A percentile compares a stretch with the other conserved stretches of the same genome.
phyloP scores from a whole-genome alignment of 2,113 vertebrate genomes.

The Anoplopoma fimbria region DNA sequence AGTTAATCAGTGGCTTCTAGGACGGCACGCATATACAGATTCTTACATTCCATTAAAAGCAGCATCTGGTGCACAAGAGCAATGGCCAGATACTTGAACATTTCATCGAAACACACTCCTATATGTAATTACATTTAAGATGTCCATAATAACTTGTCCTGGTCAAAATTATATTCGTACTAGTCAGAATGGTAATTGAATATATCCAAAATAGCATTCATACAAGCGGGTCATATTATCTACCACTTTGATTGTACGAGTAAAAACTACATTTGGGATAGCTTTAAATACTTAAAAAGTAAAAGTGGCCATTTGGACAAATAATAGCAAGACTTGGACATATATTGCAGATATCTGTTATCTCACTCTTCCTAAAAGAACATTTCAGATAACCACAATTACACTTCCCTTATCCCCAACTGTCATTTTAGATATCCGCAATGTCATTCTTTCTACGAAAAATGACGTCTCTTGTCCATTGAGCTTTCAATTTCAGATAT shows the following conservation, averaged over 20 bases:
- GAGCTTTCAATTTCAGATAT: no score
- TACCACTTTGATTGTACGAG: neutral
- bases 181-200: neutral
- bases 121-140: no score
- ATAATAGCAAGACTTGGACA: neutral
- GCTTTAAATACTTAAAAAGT: neutral
- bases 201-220: neutral
- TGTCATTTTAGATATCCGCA: no score
- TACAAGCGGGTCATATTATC: neutral
- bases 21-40: slow-evolving; percentile 39
- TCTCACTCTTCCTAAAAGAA: neutral
- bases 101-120: no score
- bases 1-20: slow-evolving; percentile 63
- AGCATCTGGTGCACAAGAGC: slow-evolving; percentile 44
- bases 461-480: no score
- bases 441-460: no score
- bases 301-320: neutral
- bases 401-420: no score
- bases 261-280: neutral
- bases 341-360: neutral
- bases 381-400: neutral
- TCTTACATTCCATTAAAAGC: slow-evolving; percentile 48
- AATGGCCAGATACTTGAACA: neutral
- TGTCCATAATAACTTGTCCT: neutral
- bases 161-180: neutral